A percentile compares a stretch with the other conserved stretches of the same genome.
These are phyloP conservation scores for Ochotona curzoniae DNA, from an alignment of 2,113 vertebrate genomes.

Conservation along the genomic window DNA sequence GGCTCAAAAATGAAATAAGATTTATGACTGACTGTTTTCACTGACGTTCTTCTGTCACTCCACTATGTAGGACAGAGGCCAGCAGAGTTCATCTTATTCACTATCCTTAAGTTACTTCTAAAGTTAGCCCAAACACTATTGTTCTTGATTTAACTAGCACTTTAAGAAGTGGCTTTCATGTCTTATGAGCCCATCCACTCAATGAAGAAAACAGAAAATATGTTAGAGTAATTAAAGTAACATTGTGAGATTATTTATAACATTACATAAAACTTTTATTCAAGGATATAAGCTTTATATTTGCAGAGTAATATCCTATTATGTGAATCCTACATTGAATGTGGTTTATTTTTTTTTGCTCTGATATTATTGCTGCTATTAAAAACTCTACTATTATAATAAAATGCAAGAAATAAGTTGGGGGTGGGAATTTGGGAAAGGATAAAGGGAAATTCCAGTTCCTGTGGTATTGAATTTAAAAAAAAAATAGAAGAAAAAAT, in stretches of 20 bases:
- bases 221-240: constrained; percentile 4
- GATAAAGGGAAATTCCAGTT: too few relatives aligned
- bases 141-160: constrained; percentile 32
- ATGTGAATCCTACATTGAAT: background rate
- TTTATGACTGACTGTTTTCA: constrained; percentile 52
- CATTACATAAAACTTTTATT: constrained; percentile 11
- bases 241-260: constrained; percentile 3
- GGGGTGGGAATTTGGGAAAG: too few relatives aligned
- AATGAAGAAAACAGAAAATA: constrained; percentile 2
- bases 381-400: background rate
- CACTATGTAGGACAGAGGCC: constrained; percentile 26
- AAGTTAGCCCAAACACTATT: constrained; percentile 49
- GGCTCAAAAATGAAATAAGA: constrained; percentile 30
- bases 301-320: background rate
- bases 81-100: constrained; percentile 42
- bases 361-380: background rate
- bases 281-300: background rate
- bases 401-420: too few relatives aligned
- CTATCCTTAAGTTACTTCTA: constrained; percentile 55
- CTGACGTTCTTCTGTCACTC: constrained; percentile 53
- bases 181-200: constrained; percentile 4
- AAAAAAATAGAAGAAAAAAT: too few relatives aligned
- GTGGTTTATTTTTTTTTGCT: background rate
- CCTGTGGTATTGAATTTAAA: too few relatives aligned
- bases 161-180: background rate